Base-by-base conservation (phyloP, 2,797 vertebrate genomes). In the Hydrocynus forskahlii region DNA sequence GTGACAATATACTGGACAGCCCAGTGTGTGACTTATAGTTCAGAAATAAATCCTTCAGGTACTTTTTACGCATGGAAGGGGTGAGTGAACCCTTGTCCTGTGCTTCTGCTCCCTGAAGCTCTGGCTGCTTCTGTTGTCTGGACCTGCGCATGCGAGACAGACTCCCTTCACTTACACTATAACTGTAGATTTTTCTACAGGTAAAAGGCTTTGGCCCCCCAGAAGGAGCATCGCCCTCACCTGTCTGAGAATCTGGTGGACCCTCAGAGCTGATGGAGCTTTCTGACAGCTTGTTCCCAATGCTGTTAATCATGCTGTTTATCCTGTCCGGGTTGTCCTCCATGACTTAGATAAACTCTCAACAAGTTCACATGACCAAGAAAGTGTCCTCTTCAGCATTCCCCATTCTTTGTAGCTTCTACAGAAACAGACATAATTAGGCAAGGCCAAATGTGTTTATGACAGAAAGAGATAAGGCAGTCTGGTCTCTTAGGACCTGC, bases 31-130 rank as follows among this genome's bases (percentile, higher is more conserved):
- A 85, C 0, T 86, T 68, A 25, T 88, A 81, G 7, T 80, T 88
- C 74, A 92, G 13, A 4, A 94, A 86, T 23, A 93, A 7, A 6
- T 94, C 92, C 25, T 94, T 93, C 19, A 94, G 80, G 76, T 93
- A 89, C 38, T 85, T 93, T 80, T 91, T 95, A 29, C 94, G 92
- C 93, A 90, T 91, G 6, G 91, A 86, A 7, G 91, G 86, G 0
- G 93, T 94, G 75, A 93, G 55, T 0, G 93, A 91, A 0, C 73
- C 80, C 29, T 92, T 90, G 43, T 92, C 92, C 7, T 87, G 10
- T 0, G 79, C 25, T n/a, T 67, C 64, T 45, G 9, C 38, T 67
- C 64, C 64, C 21, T 43, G 38, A 43, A 67, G 17, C 38, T 92
- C 90, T 23, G 60, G 80, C 85, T 92, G 92, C 83, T 88, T 91